Conservation (phyloP, 2,113 vertebrate species). For the Crotalus viridis region DNA sequence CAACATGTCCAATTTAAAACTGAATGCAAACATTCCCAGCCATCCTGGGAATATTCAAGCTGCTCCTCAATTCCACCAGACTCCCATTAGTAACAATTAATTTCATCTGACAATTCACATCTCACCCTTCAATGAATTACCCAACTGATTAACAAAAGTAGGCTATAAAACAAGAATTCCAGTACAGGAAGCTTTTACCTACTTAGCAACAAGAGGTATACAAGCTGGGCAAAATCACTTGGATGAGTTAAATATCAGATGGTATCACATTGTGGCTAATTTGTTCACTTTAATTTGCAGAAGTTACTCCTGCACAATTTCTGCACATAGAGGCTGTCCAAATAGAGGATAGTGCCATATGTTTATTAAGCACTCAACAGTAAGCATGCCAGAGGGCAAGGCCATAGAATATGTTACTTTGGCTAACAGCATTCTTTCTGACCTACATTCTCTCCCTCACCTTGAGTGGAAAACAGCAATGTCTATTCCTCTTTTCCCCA, state of each 20-base stretch:
- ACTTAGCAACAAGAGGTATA: neutral
- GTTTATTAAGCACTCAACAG: neutral
- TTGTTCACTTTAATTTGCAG: neutral
- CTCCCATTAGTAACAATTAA: neutral
- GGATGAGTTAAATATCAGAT: neutral
- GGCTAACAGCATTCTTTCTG: slow-evolving; percentile 7
- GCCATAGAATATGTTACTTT: slow-evolving; percentile 2
- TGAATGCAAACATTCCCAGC: neutral
- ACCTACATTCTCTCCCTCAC: slow-evolving; percentile 35
- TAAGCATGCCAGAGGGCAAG: neutral
- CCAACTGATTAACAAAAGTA: neutral
- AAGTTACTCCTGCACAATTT: neutral
- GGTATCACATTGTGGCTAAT: neutral
- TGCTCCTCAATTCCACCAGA: neutral
- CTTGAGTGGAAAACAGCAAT: slow-evolving; percentile 24
- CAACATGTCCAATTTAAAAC: neutral
- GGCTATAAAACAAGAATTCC: neutral
- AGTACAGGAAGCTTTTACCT: neutral
- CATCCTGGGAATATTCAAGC: neutral
- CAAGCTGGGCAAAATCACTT: neutral
- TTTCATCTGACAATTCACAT: neutral
- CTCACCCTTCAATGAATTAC: neutral
- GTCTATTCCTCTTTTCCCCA: neutral
- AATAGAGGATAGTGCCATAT: neutral
- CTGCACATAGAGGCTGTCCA: neutral